Percentiles rank a stretch among this genome's conserved stretches.
These are phyloP conservation scores for Ptilorrhoa leucosticta DNA, from an alignment of 2,113 vertebrate species.

Conservation along the genomic window DNA sequence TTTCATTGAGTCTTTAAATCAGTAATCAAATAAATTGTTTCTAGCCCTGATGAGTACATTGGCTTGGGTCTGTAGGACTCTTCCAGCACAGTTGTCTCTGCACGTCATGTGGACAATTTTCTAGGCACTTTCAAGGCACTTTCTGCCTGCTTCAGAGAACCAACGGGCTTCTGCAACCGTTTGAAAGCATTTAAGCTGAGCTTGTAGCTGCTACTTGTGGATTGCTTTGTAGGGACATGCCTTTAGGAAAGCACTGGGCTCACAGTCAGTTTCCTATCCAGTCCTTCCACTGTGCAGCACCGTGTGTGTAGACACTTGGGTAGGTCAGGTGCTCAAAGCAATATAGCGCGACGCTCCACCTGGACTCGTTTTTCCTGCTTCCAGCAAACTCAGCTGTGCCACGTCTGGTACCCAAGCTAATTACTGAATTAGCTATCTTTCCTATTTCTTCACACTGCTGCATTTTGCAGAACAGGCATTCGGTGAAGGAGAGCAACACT, in stretches of 20 bases:
- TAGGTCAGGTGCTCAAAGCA: conserved; percentile 11
- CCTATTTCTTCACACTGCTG: not conserved
- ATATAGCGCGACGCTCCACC: not conserved
- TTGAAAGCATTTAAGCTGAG: not conserved
- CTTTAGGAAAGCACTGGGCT: not conserved
- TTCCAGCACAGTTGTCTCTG: not conserved
- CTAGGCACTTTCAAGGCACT: not conserved
- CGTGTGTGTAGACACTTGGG: not conserved
- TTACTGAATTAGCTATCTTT: conserved; percentile 10
- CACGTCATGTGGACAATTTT: not conserved
- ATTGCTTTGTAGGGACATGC: not conserved
- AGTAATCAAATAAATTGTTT: not conserved
- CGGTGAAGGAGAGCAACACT: not conserved
- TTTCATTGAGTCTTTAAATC: not conserved
- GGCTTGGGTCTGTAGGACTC: not conserved
- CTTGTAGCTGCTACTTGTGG: not conserved
- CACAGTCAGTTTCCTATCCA: not conserved
- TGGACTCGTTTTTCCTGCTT: conserved; percentile 51
- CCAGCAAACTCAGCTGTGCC: conserved; percentile 24
- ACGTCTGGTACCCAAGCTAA: conserved; percentile 1
- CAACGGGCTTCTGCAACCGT: not conserved
- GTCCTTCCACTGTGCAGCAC: not conserved
- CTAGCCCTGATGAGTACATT: not conserved
- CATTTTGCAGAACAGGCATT: conserved; percentile 3
- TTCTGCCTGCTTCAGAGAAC: not conserved